Evolutionary conservation across 1,140 invertebrate genomes (phyloP).

Genomic region (Fopius arisanus): DNA sequence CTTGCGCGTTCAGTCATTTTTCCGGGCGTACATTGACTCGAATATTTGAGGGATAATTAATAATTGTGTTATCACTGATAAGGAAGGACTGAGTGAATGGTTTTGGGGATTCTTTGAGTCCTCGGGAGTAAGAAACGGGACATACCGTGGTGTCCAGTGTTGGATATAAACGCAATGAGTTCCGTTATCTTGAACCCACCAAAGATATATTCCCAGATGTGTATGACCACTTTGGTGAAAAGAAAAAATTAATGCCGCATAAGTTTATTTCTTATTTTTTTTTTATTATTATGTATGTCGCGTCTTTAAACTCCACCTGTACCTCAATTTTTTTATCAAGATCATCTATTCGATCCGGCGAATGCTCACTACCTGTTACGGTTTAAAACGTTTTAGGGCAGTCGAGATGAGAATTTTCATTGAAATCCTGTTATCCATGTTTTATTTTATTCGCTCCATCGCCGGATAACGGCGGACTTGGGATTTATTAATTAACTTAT

Average conservation of each 20-base stretch:
- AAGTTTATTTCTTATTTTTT: background rate
- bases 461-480: background rate
- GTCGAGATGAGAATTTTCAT: conserved; percentile 9
- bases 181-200: background rate
- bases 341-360: conserved; percentile 22
- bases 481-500: too few relatives aligned
- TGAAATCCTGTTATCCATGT: conserved; percentile 23
- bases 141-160: background rate
- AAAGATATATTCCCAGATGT: conserved; percentile 11
- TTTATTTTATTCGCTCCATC: conserved; percentile 32
- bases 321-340: background rate
- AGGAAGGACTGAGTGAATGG: background rate
- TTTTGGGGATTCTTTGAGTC: background rate
- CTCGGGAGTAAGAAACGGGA: background rate
- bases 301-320: background rate
- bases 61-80: background rate
- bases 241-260: background rate
- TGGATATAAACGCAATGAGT: background rate
- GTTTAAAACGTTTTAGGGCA: conserved; percentile 2
- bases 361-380: background rate
- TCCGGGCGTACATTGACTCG: too few relatives aligned
- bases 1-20: too few relatives aligned
- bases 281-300: background rate
- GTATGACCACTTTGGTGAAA: background rate
- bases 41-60: background rate